Evolutionary conservation across 2,888 invertebrate species (phyloP).

Genomic region (Eretmocerus hayati): DNA sequence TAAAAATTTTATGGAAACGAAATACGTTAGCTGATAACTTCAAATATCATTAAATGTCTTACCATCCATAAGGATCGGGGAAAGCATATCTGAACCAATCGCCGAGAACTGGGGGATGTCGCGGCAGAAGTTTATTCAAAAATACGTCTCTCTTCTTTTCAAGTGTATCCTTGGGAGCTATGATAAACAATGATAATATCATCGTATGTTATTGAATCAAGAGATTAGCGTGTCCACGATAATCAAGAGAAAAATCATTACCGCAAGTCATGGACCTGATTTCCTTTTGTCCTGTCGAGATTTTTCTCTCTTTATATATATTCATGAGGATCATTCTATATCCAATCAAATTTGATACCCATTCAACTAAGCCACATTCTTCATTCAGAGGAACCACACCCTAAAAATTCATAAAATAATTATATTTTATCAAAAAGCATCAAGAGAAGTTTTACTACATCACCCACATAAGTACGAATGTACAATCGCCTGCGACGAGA

Average conservation of each 20-base stretch:
- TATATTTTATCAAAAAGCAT: background rate
- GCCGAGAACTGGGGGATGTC: slow-evolving; percentile 78
- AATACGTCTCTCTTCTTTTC: slow-evolving; percentile 63
- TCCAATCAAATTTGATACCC: slow-evolving; percentile 83
- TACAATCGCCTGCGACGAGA: slow-evolving; percentile 73
- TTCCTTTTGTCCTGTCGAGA: slow-evolving; percentile 49
- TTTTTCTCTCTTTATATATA: slow-evolving; percentile 66
- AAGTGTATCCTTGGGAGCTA: slow-evolving; percentile 52
- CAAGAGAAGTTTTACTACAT: too few species aligned
- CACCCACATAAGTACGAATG: slow-evolving; percentile 76
- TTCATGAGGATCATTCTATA: slow-evolving; percentile 62
- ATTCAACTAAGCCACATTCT: slow-evolving; percentile 92
- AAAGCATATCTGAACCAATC: slow-evolving; percentile 90
- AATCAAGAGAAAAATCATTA: too few species aligned
- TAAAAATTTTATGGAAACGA: background rate
- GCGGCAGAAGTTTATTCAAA: slow-evolving; percentile 58
- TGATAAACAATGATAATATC: background rate
- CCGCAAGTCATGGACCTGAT: slow-evolving; percentile 58
- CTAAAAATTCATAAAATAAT: slow-evolving; percentile 45
- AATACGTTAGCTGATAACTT: background rate
- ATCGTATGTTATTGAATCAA: too few species aligned
- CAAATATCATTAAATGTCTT: slow-evolving; percentile 16
- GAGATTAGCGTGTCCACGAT: too few species aligned
- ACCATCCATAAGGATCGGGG: slow-evolving; percentile 84
- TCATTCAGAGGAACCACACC: slow-evolving; percentile 91